These are phyloP conservation scores for Eurypyga helias DNA, from an alignment of 2,113 vertebrate genomes.

Conservation along the genomic window DNA sequence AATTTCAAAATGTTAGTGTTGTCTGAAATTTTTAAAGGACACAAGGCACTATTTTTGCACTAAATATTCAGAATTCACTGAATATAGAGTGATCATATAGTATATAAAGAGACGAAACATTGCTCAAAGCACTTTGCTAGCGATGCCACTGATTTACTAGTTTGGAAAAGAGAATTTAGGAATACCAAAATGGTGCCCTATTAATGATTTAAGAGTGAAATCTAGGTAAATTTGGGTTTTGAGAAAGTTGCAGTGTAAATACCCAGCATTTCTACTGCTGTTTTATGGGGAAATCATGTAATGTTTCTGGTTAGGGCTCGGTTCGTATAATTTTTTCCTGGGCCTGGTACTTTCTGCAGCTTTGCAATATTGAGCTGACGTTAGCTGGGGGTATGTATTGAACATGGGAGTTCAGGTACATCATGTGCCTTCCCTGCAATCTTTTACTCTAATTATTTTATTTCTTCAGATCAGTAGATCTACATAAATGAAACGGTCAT, in stretches of 20 bases:
- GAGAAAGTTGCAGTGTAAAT: background rate
- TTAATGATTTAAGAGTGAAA: background rate
- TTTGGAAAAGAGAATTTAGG: background rate
- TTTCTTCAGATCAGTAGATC: background rate
- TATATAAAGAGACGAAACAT: background rate
- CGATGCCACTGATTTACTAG: background rate
- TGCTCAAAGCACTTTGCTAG: background rate
- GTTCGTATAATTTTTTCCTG: fast-evolving
- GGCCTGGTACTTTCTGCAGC: background rate
- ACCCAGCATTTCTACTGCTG: background rate
- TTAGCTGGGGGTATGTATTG: background rate
- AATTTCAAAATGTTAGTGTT: background rate
- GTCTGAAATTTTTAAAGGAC: background rate
- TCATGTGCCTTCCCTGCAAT: background rate
- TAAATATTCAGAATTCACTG: background rate
- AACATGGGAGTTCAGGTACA: background rate
- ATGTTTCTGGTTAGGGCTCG: background rate
- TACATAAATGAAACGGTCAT: background rate
- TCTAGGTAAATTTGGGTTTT: background rate
- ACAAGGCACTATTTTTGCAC: background rate
- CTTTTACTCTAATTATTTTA: background rate
- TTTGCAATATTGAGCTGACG: background rate
- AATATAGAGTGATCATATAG: background rate
- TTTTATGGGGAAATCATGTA: background rate
- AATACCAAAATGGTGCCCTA: background rate